Percentiles rank a stretch among this genome's conserved stretches.
Conservation (phyloP, 1,140 invertebrate genomes). For the Lordiphosa clarofinis region DNA sequence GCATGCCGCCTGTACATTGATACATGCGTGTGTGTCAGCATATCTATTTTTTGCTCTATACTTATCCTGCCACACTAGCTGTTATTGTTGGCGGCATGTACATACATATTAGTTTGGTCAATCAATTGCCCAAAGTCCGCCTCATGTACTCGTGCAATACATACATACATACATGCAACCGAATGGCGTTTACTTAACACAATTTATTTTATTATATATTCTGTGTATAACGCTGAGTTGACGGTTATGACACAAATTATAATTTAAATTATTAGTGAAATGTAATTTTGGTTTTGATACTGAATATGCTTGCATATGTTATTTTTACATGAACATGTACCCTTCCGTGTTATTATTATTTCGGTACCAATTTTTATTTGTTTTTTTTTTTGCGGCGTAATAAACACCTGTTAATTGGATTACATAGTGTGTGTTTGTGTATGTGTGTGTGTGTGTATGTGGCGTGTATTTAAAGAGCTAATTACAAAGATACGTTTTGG, state of each 20-base stretch:
- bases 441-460: constrained; percentile 17
- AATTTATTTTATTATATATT: constrained; percentile 48
- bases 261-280: constrained; percentile 58
- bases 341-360: constrained; percentile 35
- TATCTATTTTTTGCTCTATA: no score
- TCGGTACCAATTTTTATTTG: constrained; percentile 59
- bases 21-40: not conserved
- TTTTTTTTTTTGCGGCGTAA: constrained; percentile 25
- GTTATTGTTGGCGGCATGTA: no score
- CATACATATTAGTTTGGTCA: no score
- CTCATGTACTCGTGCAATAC: not conserved
- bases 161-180: constrained; percentile 29
- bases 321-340: constrained; percentile 62
- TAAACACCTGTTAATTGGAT: constrained; percentile 51
- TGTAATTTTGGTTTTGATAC: constrained; percentile 43
- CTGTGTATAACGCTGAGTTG: constrained; percentile 44
- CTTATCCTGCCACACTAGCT: no score
- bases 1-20: not conserved
- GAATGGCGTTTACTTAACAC: constrained; percentile 47
- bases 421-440: constrained; percentile 32
- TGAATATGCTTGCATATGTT: constrained; percentile 44
- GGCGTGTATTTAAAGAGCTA: constrained; percentile 52
- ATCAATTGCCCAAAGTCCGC: no score
- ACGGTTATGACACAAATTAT: constrained; percentile 56
- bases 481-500: constrained; percentile 57